These are phyloP conservation scores for Synergus laeviventris DNA, from an alignment of 2,888 invertebrate species.

Conservation along the genomic window DNA sequence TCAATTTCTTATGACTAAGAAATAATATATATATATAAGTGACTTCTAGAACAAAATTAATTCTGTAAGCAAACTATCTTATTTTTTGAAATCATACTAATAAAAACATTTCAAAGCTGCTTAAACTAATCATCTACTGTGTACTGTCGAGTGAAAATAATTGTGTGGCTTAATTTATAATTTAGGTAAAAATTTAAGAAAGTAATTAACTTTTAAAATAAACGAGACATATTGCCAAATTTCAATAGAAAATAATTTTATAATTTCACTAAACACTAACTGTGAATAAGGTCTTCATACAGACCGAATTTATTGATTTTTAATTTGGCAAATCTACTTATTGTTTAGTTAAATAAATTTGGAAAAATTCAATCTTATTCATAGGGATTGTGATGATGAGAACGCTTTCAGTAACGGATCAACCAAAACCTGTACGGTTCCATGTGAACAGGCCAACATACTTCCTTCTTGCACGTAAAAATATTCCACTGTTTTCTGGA, in stretches of 20 bases:
- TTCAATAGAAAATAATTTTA: no score
- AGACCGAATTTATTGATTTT: not conserved
- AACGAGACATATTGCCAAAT: no score
- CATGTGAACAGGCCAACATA: constrained; percentile 16
- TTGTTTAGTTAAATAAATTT: not conserved
- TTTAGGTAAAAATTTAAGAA: not conserved
- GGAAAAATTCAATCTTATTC: not conserved
- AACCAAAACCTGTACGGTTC: not conserved
- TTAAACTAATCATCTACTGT: not conserved
- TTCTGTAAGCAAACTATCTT: no score
- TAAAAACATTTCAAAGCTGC: not conserved
- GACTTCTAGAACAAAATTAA: no score
- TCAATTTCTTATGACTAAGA: no score
- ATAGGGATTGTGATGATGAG: not conserved
- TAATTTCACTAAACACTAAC: not conserved
- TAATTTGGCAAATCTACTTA: not conserved
- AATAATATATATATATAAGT: no score
- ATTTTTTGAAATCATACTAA: not conserved
- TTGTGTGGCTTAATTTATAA: not conserved
- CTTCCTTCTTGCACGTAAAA: constrained; percentile 8
- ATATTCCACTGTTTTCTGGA: constrained; percentile 8
- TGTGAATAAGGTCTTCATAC: not conserved
- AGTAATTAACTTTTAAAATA: not conserved
- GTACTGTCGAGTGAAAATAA: not conserved
- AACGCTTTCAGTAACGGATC: not conserved